Evolutionary conservation across 1,140 invertebrate species (phyloP).

Genomic region (Pentalonia nigronervosa): DNA sequence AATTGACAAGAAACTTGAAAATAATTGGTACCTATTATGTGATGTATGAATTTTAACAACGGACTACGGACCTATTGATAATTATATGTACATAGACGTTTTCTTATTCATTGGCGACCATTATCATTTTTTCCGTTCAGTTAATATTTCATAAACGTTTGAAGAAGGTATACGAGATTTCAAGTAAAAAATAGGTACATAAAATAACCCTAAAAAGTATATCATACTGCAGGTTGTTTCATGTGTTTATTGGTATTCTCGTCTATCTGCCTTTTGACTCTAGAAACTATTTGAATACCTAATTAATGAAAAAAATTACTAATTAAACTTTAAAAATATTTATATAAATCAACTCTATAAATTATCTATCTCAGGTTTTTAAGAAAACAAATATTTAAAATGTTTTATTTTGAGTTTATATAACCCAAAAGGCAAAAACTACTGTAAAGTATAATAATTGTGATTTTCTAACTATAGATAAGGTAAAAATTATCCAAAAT

Average conservation of each 20-base stretch:
- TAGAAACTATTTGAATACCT: neutral
- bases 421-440: neutral
- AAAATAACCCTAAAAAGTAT: neutral
- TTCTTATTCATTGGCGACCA: neutral
- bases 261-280: neutral
- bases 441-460: neutral
- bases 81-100: neutral
- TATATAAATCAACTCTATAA: neutral
- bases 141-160: neutral
- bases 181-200: neutral
- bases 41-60: neutral
- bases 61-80: neutral
- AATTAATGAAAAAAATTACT: slow-evolving; percentile 13
- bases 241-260: neutral
- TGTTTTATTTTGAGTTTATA: neutral
- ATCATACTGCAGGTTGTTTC: neutral
- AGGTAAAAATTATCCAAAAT: neutral
- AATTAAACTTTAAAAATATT: neutral
- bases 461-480: neutral
- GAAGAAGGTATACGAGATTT: neutral
- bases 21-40: neutral
- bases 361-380: neutral
- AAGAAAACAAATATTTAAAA: neutral
- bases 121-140: neutral
- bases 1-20: neutral